Evolutionary conservation across 2,888 invertebrate genomes (phyloP).

Genomic region (Elegia similella): DNA sequence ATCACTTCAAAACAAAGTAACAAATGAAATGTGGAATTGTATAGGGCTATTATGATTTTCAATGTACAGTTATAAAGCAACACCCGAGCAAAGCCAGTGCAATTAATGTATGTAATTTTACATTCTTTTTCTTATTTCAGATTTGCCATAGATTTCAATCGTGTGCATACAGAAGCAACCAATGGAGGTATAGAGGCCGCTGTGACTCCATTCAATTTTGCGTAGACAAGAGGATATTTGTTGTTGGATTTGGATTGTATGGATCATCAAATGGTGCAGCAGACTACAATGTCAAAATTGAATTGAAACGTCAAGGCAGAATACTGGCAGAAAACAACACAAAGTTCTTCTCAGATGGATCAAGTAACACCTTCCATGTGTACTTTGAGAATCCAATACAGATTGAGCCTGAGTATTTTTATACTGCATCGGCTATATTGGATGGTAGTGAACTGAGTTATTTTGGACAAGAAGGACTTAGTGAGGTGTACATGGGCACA

Average conservation of each 20-base stretch:
- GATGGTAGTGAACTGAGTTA: slow-evolving; percentile 97
- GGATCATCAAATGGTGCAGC: slow-evolving; percentile 98
- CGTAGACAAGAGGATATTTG: slow-evolving; percentile 96
- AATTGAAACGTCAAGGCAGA: slow-evolving; percentile 93
- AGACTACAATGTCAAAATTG: slow-evolving; percentile 96
- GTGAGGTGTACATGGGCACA: slow-evolving; percentile 95
- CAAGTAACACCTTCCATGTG: slow-evolving; percentile 96
- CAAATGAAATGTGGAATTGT: too few relatives aligned
- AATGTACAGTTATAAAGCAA: too few relatives aligned
- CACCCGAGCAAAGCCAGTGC: too few relatives aligned
- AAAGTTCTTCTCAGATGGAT: slow-evolving; percentile 97
- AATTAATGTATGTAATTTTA: too few relatives aligned
- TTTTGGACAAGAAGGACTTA: slow-evolving; percentile 98
- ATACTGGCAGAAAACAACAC: slow-evolving; percentile 95
- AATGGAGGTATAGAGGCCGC: slow-evolving; percentile 97
- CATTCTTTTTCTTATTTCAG: slow-evolving; percentile 63
- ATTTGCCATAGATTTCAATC: slow-evolving; percentile 98
- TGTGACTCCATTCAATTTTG: slow-evolving; percentile 98
- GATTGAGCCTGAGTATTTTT: slow-evolving; percentile 96
- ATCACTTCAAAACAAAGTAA: too few relatives aligned
- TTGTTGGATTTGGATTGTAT: slow-evolving; percentile 97
- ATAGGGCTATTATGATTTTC: too few relatives aligned
- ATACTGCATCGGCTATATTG: slow-evolving; percentile 96
- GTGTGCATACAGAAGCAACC: slow-evolving; percentile 97
- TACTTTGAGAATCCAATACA: slow-evolving; percentile 90